These are phyloP conservation scores for Lerista edwardsae DNA, from an alignment of 2,797 vertebrate species.

Conservation along the genomic window DNA sequence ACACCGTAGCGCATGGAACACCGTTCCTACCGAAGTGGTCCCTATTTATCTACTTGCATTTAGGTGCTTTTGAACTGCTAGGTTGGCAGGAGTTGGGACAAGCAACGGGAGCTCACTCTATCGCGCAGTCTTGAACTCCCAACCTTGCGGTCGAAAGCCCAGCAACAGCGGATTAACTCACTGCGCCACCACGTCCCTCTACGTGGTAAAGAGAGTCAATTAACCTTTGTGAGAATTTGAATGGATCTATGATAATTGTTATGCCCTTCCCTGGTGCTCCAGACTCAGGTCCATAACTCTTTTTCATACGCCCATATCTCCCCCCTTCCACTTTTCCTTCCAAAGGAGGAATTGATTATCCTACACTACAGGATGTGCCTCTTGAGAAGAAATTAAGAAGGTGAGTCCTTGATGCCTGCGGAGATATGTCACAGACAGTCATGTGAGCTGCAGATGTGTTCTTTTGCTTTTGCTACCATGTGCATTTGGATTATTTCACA, in stretches of 20 bases:
- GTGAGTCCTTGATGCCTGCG: not conserved
- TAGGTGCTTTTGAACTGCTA: no score
- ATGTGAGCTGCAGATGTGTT: not conserved
- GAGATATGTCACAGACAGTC: not conserved
- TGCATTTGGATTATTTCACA: constrained; percentile 18
- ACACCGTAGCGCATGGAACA: no score
- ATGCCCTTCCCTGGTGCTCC: not conserved
- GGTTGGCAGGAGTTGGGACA: no score
- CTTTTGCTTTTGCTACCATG: constrained; percentile 29
- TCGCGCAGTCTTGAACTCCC: no score
- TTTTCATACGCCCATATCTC: constrained; percentile 27
- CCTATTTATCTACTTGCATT: no score
- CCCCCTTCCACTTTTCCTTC: not conserved
- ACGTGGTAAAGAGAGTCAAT: no score
- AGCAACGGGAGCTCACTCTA: no score
- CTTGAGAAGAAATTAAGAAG: not conserved
- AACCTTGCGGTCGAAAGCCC: no score
- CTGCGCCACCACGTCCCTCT: no score
- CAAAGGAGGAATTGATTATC: constrained; percentile 21
- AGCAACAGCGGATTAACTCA: no score
- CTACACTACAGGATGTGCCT: not conserved
- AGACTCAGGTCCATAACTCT: not conserved
- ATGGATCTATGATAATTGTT: not conserved
- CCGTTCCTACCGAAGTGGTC: no score
- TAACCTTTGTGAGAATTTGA: not conserved